phyloP scores from a whole-genome alignment of 2,888 invertebrate species.

The Lasioglossum pauxillum region DNA sequence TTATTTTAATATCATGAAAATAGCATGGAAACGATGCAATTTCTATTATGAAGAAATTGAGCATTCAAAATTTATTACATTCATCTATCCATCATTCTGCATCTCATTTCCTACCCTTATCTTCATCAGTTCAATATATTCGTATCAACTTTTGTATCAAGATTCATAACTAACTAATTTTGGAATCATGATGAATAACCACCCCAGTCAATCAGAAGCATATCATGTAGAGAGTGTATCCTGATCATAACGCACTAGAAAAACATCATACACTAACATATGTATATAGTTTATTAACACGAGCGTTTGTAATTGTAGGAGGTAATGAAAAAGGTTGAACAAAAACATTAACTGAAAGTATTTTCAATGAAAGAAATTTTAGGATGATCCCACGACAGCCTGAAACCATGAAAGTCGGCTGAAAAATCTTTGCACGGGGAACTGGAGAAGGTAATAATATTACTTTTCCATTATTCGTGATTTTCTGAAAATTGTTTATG shows the following conservation, averaged over 20 bases:
- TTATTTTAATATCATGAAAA: background rate
- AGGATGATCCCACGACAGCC: background rate
- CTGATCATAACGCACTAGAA: constrained; percentile 46
- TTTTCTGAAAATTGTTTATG: background rate
- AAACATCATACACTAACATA: background rate
- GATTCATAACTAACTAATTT: background rate
- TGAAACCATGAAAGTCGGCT: background rate
- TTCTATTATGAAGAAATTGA: background rate
- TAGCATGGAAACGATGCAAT: background rate
- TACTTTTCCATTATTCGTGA: background rate
- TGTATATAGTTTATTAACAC: background rate
- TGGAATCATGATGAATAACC: constrained; percentile 72
- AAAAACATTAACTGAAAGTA: background rate
- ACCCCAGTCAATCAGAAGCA: constrained; percentile 79
- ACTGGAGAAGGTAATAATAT: constrained; percentile 21
- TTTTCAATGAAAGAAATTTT: background rate
- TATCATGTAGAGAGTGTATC: constrained; percentile 72
- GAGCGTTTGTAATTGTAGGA: constrained; percentile 11
- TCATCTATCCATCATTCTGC: background rate
- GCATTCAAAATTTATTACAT: background rate
- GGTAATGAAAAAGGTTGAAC: constrained; percentile 18
- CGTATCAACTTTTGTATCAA: background rate
- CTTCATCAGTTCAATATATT: background rate
- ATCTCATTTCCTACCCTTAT: background rate
- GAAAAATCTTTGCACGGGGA: background rate